Evolutionary conservation across 2,113 vertebrate species (phyloP).

Genomic region (Urocolius indicus): DNA sequence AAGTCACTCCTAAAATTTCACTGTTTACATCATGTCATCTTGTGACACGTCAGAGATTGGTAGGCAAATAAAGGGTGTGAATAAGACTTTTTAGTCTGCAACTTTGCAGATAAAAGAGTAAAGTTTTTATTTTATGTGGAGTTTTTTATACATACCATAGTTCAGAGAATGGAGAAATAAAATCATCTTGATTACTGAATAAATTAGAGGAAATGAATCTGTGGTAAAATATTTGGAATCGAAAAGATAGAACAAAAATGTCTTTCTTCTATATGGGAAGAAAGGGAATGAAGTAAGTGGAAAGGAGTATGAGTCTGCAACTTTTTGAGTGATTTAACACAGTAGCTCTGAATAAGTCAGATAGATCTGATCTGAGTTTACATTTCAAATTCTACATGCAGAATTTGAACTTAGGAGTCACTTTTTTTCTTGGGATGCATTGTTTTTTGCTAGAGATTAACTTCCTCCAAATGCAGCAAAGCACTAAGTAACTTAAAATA

Average conservation of each 20-base stretch:
- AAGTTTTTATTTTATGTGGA: background rate
- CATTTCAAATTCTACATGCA: background rate
- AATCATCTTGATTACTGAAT: background rate
- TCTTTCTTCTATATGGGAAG: background rate
- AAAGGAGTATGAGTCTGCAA: background rate
- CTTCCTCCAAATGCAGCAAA: background rate
- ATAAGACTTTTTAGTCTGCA: background rate
- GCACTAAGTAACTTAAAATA: background rate
- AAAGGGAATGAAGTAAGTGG: background rate
- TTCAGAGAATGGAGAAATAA: background rate
- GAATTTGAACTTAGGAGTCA: background rate
- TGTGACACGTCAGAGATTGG: background rate
- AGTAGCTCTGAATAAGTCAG: background rate
- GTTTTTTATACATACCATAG: rapidly evolving
- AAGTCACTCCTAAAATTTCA: background rate
- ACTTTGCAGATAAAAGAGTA: background rate
- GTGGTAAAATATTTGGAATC: background rate
- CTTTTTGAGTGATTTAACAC: background rate
- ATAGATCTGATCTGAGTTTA: background rate
- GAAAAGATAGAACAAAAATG: background rate
- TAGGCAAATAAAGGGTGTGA: background rate
- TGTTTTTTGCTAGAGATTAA: background rate
- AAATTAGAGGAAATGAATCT: background rate
- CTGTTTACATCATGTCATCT: background rate
- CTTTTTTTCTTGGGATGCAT: background rate